Conservation (phyloP, 2,797 vertebrate genomes). For the Xerus rutilus region DNA sequence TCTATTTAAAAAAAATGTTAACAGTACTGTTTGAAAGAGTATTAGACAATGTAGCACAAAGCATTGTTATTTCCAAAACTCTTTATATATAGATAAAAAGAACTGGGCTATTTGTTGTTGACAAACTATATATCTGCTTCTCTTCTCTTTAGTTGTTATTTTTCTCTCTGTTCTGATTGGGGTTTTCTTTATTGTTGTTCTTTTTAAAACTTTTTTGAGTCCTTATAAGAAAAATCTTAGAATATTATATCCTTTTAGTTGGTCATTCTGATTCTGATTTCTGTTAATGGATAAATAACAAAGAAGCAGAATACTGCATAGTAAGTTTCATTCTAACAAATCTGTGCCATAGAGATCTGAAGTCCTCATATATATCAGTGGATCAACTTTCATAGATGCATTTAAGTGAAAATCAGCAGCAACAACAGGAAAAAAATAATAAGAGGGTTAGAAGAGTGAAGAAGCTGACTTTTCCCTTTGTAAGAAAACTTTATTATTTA, state of each 20-base stretch:
- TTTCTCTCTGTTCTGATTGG: background rate
- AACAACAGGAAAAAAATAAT: background rate
- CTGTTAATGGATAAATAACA: background rate
- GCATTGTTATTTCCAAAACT: background rate
- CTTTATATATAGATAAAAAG: background rate
- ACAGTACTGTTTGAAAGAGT: background rate
- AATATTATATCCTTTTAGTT: background rate
- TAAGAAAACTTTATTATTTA: background rate
- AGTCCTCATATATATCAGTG: slow-evolving; percentile 41
- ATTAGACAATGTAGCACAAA: background rate
- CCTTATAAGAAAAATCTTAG: slow-evolving; percentile 32
- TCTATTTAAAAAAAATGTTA: background rate
- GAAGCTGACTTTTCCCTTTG: background rate
- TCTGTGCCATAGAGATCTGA: background rate
- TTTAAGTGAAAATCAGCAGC: background rate
- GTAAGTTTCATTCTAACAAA: background rate
- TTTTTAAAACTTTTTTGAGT: slow-evolving; percentile 19
- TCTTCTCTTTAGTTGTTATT: background rate
- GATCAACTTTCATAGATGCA: background rate
- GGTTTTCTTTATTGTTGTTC: background rate
- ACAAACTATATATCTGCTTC: background rate
- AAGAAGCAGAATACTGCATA: slow-evolving; percentile 17
- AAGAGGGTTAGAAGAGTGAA: background rate
- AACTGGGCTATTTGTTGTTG: background rate
- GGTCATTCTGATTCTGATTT: slow-evolving; percentile 13